phyloP scores from a whole-genome alignment of 2,888 invertebrate genomes.

The Bombylius major region DNA sequence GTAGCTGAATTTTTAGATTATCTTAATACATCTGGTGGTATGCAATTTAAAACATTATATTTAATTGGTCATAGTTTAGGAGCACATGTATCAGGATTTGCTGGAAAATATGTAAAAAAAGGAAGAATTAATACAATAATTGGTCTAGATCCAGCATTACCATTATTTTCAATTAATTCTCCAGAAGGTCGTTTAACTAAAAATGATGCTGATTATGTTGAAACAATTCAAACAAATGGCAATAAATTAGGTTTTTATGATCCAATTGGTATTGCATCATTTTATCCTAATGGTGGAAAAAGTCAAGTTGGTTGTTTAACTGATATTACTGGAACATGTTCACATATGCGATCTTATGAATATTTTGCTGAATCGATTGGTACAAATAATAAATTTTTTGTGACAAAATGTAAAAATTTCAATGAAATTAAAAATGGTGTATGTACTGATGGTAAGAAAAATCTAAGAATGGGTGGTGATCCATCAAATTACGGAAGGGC shows the following conservation, averaged over 20 bases:
- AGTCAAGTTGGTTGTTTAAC: conserved; percentile 56
- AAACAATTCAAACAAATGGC: conserved; percentile 60
- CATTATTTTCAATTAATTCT: conserved; percentile 20
- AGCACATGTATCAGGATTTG: conserved; percentile 47
- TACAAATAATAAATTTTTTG: conserved; percentile 40
- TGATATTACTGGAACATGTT: conserved; percentile 45
- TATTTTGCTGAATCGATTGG: conserved; percentile 53
- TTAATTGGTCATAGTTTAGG: conserved; percentile 44
- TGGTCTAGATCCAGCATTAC: conserved; percentile 53
- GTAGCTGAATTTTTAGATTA: conserved; percentile 52
- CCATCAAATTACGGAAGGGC: conserved; percentile 5
- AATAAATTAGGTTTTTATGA: conserved; percentile 45
- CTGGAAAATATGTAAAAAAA: conserved; percentile 33
- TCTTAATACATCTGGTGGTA: conserved; percentile 44
- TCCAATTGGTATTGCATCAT: conserved; percentile 55
- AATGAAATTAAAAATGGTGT: conserved; percentile 23
- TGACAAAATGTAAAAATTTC: conserved; percentile 45
- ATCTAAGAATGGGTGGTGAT: conserved; percentile 8
- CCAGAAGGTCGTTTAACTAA: conserved; percentile 43
- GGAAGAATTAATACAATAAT: conserved; percentile 27
- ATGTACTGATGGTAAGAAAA: conserved; percentile 21
- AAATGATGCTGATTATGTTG: conserved; percentile 58
- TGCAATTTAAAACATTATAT: conserved; percentile 26
- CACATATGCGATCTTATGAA: conserved; percentile 50
- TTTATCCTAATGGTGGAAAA: conserved; percentile 63